These are phyloP conservation scores for Myanophis thanlyinensis DNA, from an alignment of 2,113 vertebrate species.

Conservation along the genomic window DNA sequence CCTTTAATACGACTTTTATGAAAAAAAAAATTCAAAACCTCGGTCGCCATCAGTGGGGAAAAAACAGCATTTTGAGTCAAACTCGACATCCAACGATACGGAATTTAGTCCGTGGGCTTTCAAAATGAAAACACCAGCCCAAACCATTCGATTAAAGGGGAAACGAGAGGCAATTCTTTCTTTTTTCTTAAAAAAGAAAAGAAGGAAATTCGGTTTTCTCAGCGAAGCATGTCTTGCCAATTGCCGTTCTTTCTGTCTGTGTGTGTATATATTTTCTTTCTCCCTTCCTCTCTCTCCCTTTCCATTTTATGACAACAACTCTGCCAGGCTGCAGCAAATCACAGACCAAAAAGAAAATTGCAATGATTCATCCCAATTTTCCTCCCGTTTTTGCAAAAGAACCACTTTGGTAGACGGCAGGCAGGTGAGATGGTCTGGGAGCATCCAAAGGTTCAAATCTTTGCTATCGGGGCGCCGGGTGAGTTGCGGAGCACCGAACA, in stretches of 20 bases:
- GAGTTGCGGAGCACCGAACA: background rate
- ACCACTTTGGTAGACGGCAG: background rate
- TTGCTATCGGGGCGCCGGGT: background rate
- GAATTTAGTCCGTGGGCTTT: background rate
- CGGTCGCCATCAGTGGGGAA: background rate
- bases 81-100: background rate
- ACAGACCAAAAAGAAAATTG: background rate
- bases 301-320: conserved; percentile 47
- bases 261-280: background rate
- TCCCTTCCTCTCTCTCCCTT: conserved; percentile 54
- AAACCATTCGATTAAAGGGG: conserved; percentile 2
- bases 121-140: background rate
- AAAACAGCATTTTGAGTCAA: background rate
- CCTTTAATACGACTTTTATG: background rate
- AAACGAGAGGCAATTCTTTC: conserved; percentile 18
- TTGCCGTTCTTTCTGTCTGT: conserved; percentile 28
- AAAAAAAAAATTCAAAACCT: conserved; percentile 11
- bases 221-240: conserved; percentile 38
- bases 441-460: background rate
- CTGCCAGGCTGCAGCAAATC: conserved; percentile 48
- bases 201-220: conserved; percentile 1
- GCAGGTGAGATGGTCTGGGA: background rate
- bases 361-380: conserved; percentile 24
- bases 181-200: background rate
- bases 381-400: conserved; percentile 3